phyloP scores from a whole-genome alignment of 2,797 vertebrate species.

The Gobionotothen gibberifrons region DNA sequence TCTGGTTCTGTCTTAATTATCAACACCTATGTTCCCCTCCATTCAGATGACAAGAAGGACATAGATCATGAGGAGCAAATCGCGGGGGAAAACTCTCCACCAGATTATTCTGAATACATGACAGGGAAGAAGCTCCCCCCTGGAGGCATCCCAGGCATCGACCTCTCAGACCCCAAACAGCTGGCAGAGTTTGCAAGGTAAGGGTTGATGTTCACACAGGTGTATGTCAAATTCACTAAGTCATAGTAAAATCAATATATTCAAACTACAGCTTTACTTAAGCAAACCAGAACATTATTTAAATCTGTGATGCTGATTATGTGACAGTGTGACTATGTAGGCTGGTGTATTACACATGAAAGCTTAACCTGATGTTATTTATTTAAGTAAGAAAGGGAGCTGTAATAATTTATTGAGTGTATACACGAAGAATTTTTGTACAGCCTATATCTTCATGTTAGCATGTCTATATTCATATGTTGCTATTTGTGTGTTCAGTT shows the following conservation, averaged over 20 bases:
- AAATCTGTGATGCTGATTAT: background rate
- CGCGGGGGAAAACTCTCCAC: conserved; percentile 95
- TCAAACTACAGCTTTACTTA: background rate
- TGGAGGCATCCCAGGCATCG: conserved; percentile 97
- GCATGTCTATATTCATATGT: too few species aligned
- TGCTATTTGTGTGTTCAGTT: too few species aligned
- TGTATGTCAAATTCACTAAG: background rate
- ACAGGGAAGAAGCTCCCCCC: conserved; percentile 98
- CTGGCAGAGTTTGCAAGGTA: conserved; percentile 98
- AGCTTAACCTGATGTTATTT: background rate
- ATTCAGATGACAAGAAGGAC: conserved; percentile 97
- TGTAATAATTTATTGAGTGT: too few species aligned
- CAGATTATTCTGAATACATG: conserved; percentile 99
- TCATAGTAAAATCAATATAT: background rate
- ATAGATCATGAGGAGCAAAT: conserved; percentile 98
- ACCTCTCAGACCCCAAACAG: conserved; percentile 97
- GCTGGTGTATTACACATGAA: background rate
- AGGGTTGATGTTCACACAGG: conserved; percentile 44
- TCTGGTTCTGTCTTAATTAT: conserved; percentile 1
- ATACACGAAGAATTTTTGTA: too few species aligned
- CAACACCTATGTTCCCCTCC: background rate
- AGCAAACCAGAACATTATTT: background rate
- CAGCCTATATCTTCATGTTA: too few species aligned
- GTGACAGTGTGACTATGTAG: background rate
- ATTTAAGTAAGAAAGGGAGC: too few species aligned